Percentiles rank a stretch among this genome's conserved stretches.
These are phyloP conservation scores for Chloroclystis v-ata DNA, from an alignment of 2,888 invertebrate species.

Conservation along the genomic window DNA sequence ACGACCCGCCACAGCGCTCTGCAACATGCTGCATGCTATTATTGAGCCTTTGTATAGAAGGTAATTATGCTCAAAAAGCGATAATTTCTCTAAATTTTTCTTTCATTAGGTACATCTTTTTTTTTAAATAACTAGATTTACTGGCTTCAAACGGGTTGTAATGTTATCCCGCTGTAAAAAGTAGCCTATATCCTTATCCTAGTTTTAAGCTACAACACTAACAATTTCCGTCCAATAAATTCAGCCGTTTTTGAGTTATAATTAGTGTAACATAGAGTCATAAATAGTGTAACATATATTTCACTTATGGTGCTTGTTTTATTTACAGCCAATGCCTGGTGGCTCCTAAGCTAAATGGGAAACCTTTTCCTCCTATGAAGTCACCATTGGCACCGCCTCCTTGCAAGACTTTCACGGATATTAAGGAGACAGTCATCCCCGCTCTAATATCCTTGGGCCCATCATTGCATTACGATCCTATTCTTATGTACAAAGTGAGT, in stretches of 20 bases:
- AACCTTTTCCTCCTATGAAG: conserved; percentile 68
- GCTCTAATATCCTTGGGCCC: conserved; percentile 93
- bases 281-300: too few species aligned
- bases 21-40: conserved; percentile 87
- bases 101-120: too few species aligned
- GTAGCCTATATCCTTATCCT: too few species aligned
- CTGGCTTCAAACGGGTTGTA: too few species aligned
- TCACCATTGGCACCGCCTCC: conserved; percentile 81
- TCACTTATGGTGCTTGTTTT: not conserved
- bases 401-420: conserved; percentile 83
- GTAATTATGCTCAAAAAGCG: conserved; percentile 64
- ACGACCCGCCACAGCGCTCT: conserved; percentile 86
- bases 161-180: too few species aligned
- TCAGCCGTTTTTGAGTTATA: too few species aligned
- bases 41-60: conserved; percentile 92
- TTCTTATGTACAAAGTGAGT: conserved; percentile 90
- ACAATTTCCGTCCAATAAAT: too few species aligned
- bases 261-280: too few species aligned
- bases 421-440: conserved; percentile 87
- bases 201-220: too few species aligned
- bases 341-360: conserved; percentile 82
- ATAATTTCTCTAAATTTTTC: too few species aligned
- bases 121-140: too few species aligned
- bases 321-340: conserved; percentile 83
- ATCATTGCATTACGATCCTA: conserved; percentile 90